Percentiles rank a stretch among this genome's conserved stretches.
Evolutionary conservation across 2,797 vertebrate genomes (phyloP).

Genomic region (Harpagifer antarcticus): DNA sequence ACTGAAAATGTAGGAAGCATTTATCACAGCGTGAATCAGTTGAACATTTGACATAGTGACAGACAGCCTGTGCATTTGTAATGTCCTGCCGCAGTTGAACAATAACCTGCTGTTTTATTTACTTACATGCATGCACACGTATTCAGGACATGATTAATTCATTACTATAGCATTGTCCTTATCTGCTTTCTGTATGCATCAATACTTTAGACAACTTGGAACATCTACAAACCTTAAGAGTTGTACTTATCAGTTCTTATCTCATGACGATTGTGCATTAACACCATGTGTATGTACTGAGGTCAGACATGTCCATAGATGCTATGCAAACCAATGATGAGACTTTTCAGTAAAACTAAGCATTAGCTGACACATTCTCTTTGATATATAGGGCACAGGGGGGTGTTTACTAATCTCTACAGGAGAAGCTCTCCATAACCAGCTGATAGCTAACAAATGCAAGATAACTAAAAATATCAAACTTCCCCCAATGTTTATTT

Average conservation of each 20-base stretch:
- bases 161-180: constrained; percentile 49
- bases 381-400: constrained; percentile 12
- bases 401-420: constrained; percentile 48
- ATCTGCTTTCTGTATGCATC: constrained; percentile 48
- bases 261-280: constrained; percentile 31
- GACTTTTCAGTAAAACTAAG: constrained; percentile 40
- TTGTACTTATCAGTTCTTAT: constrained; percentile 4
- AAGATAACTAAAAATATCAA: constrained; percentile 27
- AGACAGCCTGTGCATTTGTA: constrained; percentile 27
- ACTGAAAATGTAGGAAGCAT: neutral
- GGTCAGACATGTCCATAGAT: constrained; percentile 24
- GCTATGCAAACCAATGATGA: constrained; percentile 32
- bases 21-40: constrained; percentile 32
- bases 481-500: constrained; percentile 20
- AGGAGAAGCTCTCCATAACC: constrained; percentile 18
- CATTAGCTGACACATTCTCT: constrained; percentile 39
- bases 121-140: constrained; percentile 58
- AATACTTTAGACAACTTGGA: constrained; percentile 58
- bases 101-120: constrained; percentile 49
- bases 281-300: constrained; percentile 34
- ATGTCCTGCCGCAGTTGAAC: constrained; percentile 48
- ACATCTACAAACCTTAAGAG: constrained; percentile 18
- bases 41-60: constrained; percentile 51
- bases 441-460: constrained; percentile 13
- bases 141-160: constrained; percentile 73